Conservation (phyloP, 64 coral and sea anemone genomes). For the Platygyra sinensis region DNA sequence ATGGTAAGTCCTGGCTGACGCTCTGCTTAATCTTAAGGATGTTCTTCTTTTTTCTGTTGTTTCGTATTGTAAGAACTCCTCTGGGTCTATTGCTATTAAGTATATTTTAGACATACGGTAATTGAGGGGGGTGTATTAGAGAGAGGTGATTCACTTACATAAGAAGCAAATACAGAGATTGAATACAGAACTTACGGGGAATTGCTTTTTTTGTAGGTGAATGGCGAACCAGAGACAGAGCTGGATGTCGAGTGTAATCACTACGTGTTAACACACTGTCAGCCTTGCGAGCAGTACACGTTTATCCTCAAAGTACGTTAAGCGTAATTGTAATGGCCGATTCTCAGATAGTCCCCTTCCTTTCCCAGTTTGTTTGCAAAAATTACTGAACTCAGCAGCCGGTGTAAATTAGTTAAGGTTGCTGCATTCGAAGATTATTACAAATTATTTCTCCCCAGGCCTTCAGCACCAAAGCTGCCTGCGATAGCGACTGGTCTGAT, state of each 20-base stretch:
- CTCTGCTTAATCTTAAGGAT: not conserved
- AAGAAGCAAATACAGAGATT: no score
- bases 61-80: not conserved
- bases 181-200: no score
- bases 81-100: no score
- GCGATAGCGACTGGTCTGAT: constrained; percentile 83
- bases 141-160: no score
- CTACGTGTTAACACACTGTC: constrained; percentile 6
- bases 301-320: constrained; percentile 31
- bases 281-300: constrained; percentile 26
- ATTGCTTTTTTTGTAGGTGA: not conserved
- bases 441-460: constrained; percentile 39
- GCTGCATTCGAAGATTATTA: no score
- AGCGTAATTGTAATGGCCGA: not conserved
- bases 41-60: not conserved
- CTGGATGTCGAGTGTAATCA: constrained; percentile 7
- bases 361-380: no score
- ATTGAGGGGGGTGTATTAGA: no score
- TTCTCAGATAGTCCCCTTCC: no score
- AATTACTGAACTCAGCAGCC: no score
- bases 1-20: constrained; percentile 25
- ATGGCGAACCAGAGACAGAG: not conserved
- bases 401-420: no score
- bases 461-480: constrained; percentile 65
- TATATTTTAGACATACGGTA: no score